Evolutionary conservation across 2,113 vertebrate genomes (phyloP), one percentile per base, ranked within the genome.

Genomic region (Semnornis frantzii): DNA sequence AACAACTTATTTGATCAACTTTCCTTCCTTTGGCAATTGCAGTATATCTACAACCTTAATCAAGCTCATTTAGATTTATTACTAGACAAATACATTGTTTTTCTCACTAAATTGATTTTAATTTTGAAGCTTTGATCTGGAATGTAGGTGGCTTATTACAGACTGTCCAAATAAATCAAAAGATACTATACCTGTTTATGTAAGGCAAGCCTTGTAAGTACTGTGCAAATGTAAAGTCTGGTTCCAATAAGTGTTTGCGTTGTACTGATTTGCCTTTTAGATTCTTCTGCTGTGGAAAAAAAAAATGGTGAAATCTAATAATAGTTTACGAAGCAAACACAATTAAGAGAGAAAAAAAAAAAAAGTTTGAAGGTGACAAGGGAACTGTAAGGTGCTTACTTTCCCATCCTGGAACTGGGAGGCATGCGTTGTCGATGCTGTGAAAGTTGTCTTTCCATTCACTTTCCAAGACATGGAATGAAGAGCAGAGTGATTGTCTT

Each of bases 161-260:
- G 71, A 76, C 74, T 55, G 27, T 71, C 57, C 57, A 64, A 76
- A 54, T 72, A 91, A 86, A 71, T 90, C 73, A 55, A 60, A 85
- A 55, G 78, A 28, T 70, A 69, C 24, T 57, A n/a, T 17, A 28
- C 30, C 58, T 71, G 30, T 59, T 82, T n/a, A 76, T 76, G 34
- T 54, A 87, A 85, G 31, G 68, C 1, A 0, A 62, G 57, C 55
- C 68, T 84, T 76, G 5, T 8, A 87, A 73, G 39, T 52, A 50
- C 34, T 85, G 64, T 76, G 55, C 78, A 92, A 73, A 80, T 87
- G 63, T 63, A 52, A 77, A 87, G 66, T 85, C 85, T 93, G 64
- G 27, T 80, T 96, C n/a, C 24, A 80, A 20, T 80, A 87, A 82
- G 9, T 62, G 57, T 9, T 54, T 82, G n/a, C 42, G 37, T 80